phyloP scores from a whole-genome alignment of 2,888 invertebrate species.

The Plagodis dolabraria region DNA sequence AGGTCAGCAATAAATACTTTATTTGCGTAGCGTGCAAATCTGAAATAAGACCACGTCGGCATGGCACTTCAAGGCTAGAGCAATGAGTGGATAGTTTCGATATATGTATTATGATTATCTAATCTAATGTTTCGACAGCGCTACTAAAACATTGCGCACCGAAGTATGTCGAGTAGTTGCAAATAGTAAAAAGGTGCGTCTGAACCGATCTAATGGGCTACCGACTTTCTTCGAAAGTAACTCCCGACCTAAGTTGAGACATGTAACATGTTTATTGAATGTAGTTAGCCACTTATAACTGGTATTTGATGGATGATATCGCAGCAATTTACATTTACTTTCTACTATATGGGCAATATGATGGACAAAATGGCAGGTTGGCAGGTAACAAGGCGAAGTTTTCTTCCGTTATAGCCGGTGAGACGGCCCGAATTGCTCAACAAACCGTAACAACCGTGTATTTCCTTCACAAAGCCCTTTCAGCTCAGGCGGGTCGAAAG shows the following conservation, averaged over 20 bases:
- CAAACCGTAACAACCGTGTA: conserved; percentile 62
- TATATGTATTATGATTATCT: conserved; percentile 7
- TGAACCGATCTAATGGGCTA: conserved; percentile 28
- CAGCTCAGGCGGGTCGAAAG: conserved; percentile 59
- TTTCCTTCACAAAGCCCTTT: conserved; percentile 69
- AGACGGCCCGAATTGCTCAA: conserved; percentile 54
- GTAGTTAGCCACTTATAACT: conserved; percentile 25
- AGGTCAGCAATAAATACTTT: too few relatives aligned
- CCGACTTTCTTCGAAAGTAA: conserved; percentile 38
- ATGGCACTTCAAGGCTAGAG: conserved; percentile 41
- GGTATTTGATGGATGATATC: conserved; percentile 26
- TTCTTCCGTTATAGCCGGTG: conserved; percentile 22
- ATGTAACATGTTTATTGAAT: conserved; percentile 27
- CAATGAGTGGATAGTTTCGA: conserved; percentile 34
- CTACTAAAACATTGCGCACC: conserved; percentile 18
- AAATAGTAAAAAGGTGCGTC: conserved; percentile 31
- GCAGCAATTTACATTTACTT: conserved; percentile 18
- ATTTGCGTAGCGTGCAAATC: conserved; percentile 32
- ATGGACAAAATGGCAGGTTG: conserved; percentile 32
- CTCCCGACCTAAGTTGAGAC: conserved; percentile 12
- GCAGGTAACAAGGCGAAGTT: conserved; percentile 33
- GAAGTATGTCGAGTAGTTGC: conserved; percentile 23
- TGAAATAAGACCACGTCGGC: conserved; percentile 47
- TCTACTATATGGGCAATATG: conserved; percentile 22
- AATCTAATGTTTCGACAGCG: conserved; percentile 32